Evolutionary conservation across 2,888 invertebrate genomes (phyloP).

Genomic region (Gymnosoma rotundatum): DNA sequence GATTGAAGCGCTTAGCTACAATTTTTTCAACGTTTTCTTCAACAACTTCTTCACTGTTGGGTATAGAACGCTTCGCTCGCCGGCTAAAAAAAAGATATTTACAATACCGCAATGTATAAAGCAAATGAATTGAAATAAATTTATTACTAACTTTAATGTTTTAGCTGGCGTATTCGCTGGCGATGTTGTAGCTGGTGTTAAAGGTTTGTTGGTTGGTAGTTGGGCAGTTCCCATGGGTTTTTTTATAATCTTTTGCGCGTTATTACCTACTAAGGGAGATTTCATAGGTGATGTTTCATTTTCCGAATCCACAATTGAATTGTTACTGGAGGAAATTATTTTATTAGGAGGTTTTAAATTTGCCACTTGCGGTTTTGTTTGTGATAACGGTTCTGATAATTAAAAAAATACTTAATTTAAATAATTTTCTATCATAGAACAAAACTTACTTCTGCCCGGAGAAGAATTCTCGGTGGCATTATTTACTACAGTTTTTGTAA

Average conservation of each 20-base stretch:
- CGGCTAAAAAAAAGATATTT: slow-evolving; percentile 73
- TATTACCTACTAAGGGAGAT: slow-evolving; percentile 47
- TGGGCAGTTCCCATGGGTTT: slow-evolving; percentile 66
- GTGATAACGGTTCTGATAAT: slow-evolving; percentile 72
- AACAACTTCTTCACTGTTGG: slow-evolving; percentile 82
- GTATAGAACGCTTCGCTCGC: slow-evolving; percentile 78
- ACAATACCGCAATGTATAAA: background rate
- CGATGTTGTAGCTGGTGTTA: slow-evolving; percentile 53
- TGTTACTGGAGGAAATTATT: slow-evolving; percentile 72
- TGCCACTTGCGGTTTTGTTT: slow-evolving; percentile 73
- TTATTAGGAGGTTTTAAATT: slow-evolving; percentile 74
- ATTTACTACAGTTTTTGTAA: slow-evolving; percentile 82
- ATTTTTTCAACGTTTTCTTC: slow-evolving; percentile 92
- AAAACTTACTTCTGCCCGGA: slow-evolving; percentile 76
- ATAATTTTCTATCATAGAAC: background rate
- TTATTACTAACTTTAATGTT: slow-evolving; percentile 66
- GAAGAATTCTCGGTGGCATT: slow-evolving; percentile 73
- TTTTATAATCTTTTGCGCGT: slow-evolving; percentile 70
- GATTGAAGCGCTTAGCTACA: slow-evolving; percentile 91
- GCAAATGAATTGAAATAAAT: background rate
- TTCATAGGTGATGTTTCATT: slow-evolving; percentile 74
- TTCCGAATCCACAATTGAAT: slow-evolving; percentile 75
- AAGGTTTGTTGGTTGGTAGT: slow-evolving; percentile 59
- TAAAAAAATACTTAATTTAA: background rate
- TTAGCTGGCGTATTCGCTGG: slow-evolving; percentile 47